phyloP scores from a whole-genome alignment of 2,113 vertebrate genomes.

The Crocuta crocuta region DNA sequence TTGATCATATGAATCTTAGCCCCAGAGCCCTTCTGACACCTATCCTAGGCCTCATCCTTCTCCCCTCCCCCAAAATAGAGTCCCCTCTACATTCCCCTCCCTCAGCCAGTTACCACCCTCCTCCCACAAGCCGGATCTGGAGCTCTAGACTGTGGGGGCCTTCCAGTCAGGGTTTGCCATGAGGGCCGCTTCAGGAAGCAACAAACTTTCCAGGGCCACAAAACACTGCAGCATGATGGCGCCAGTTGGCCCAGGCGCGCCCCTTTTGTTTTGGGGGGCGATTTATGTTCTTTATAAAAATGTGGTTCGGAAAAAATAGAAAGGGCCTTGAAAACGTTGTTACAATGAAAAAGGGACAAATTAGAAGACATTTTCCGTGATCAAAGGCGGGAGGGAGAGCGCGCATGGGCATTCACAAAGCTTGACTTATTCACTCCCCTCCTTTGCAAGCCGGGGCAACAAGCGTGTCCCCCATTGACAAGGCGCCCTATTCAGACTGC shows the following conservation, averaged over 20 bases:
- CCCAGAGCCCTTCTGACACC: not conserved
- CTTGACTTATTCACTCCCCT: conserved; percentile 95
- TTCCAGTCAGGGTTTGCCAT: conserved; percentile 65
- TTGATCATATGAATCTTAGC: conserved; percentile 38
- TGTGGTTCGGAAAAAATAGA: conserved; percentile 89
- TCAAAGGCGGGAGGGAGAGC: conserved; percentile 94
- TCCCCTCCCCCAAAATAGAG: not conserved
- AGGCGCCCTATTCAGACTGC: conserved; percentile 97
- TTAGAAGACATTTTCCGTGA: conserved; percentile 93
- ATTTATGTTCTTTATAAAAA: conserved; percentile 90
- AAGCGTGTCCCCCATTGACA: conserved; percentile 98
- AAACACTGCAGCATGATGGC: conserved; percentile 79
- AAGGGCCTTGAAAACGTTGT: conserved; percentile 91
- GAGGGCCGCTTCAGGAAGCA: conserved; percentile 75
- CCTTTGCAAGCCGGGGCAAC: conserved; percentile 96
- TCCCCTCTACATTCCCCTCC: too few species aligned
- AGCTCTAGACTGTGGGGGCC: not conserved
- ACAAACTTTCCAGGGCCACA: conserved; percentile 71
- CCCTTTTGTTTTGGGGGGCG: conserved; percentile 82
- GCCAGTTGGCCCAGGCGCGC: conserved; percentile 78
- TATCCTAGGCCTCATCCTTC: not conserved
- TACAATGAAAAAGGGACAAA: conserved; percentile 94
- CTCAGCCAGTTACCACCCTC: not conserved
- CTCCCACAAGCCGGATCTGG: not conserved
- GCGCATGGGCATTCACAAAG: conserved; percentile 92